Evolutionary conservation across 2,888 invertebrate genomes (phyloP).

Genomic region (Coelinius sp.): DNA sequence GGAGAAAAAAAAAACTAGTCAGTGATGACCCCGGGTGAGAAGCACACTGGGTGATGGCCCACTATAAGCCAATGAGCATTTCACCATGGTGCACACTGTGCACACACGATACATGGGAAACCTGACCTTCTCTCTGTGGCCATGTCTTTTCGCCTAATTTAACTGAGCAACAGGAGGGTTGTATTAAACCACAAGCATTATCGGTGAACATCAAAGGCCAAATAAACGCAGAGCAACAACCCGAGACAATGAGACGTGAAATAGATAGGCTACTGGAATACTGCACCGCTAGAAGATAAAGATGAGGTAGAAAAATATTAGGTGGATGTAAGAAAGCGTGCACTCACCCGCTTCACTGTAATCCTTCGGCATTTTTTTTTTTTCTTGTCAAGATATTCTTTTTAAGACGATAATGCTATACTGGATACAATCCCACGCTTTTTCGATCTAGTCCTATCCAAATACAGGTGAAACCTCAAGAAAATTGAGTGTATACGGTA

Average conservation of each 20-base stretch:
- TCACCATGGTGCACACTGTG: conserved; percentile 42
- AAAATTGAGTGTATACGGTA: too few relatives aligned
- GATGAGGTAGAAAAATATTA: not conserved
- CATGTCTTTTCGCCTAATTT: conserved; percentile 64
- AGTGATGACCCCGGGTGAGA: not conserved
- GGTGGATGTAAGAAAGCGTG: not conserved
- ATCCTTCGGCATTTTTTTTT: not conserved
- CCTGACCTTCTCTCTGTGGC: conserved; percentile 42
- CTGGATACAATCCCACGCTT: conserved; percentile 2
- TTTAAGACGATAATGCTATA: not conserved
- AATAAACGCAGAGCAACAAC: too few relatives aligned
- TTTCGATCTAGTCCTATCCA: conserved; percentile 24
- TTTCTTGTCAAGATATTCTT: not conserved
- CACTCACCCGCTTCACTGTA: not conserved
- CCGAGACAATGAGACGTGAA: conserved; percentile 63
- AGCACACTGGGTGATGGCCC: not conserved
- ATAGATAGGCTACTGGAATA: conserved; percentile 56
- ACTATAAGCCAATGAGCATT: conserved; percentile 24
- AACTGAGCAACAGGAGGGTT: conserved; percentile 56
- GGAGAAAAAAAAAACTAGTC: conserved; percentile 20
- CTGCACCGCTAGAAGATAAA: conserved; percentile 21
- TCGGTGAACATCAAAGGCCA: conserved; percentile 46
- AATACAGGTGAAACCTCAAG: conserved; percentile 23
- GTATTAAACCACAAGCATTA: conserved; percentile 42
- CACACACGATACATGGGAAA: conserved; percentile 41